These are phyloP conservation scores for Nomia melanderi DNA, from an alignment of 1,140 invertebrate species.

Conservation along the genomic window DNA sequence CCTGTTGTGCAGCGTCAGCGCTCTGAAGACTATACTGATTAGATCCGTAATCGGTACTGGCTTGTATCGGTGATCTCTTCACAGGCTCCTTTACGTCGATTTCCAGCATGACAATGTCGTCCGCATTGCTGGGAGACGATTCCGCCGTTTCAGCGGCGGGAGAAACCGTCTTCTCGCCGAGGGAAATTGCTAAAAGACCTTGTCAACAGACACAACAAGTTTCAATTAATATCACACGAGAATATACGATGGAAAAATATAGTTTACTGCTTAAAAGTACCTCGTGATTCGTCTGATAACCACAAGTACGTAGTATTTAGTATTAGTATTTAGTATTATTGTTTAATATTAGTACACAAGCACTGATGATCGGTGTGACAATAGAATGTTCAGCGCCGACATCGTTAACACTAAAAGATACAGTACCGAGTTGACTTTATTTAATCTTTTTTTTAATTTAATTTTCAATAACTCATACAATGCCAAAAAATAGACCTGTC, in stretches of 20 bases:
- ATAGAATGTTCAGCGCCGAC: too few species aligned
- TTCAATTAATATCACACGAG: background rate
- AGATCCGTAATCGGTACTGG: slow-evolving; percentile 73
- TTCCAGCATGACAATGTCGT: slow-evolving; percentile 76
- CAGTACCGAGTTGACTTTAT: too few species aligned
- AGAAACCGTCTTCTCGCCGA: slow-evolving; percentile 68
- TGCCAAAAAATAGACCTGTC: too few species aligned
- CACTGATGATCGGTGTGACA: too few species aligned
- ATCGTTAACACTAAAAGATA: too few species aligned
- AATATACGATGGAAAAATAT: background rate
- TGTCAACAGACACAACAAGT: slow-evolving; percentile 35
- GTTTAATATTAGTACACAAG: too few species aligned
- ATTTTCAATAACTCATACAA: too few species aligned
- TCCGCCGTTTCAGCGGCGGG: slow-evolving; percentile 62
- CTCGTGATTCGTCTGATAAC: too few species aligned
- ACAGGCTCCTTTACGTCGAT: slow-evolving; percentile 77
- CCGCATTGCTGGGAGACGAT: slow-evolving; percentile 57
- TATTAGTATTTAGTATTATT: too few species aligned
- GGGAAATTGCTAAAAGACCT: slow-evolving; percentile 75
- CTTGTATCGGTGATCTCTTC: slow-evolving; percentile 76
- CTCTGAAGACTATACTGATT: slow-evolving; percentile 77
- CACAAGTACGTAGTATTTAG: too few species aligned
- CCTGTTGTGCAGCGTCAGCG: slow-evolving; percentile 77
- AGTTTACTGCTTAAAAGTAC: too few species aligned
- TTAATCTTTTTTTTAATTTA: too few species aligned